These are phyloP conservation scores for Anthopleura sola DNA, from an alignment of 64 coral and sea anemone species.

Conservation along the genomic window DNA sequence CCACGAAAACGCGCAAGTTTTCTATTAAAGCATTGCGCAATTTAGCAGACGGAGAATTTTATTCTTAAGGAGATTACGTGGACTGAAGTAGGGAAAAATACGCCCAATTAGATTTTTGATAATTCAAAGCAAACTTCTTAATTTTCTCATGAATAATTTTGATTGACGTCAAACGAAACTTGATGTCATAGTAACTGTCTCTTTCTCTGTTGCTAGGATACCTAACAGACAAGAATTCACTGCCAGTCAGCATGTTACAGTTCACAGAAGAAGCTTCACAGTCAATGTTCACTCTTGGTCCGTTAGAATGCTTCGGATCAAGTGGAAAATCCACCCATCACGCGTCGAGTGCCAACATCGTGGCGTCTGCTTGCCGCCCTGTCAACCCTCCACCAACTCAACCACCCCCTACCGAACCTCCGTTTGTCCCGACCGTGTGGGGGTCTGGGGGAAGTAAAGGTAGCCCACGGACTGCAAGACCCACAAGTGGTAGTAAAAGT, in stretches of 20 bases:
- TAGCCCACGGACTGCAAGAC: slow-evolving; percentile 6
- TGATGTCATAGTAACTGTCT: too few relatives aligned
- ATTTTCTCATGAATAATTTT: too few relatives aligned
- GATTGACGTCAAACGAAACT: too few relatives aligned
- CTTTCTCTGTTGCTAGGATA: slow-evolving; percentile 49
- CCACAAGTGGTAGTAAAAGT: background rate
- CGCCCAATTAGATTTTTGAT: too few relatives aligned
- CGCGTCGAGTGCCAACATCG: slow-evolving; percentile 44
- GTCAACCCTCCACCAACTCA: slow-evolving; percentile 74
- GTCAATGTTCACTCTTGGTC: slow-evolving; percentile 85
- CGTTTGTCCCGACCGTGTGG: slow-evolving; percentile 16
- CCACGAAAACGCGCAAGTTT: too few relatives aligned
- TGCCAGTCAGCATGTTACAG: slow-evolving; percentile 71
- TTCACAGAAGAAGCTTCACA: slow-evolving; percentile 54
- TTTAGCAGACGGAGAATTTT: too few relatives aligned
- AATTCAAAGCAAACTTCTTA: too few relatives aligned
- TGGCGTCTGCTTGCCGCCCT: slow-evolving; percentile 60
- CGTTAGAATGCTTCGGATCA: slow-evolving; percentile 74
- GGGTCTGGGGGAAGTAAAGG: slow-evolving; percentile 25
- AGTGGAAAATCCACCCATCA: background rate
- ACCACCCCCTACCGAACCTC: slow-evolving; percentile 34
- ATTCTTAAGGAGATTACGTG: too few relatives aligned
- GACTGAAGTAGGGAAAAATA: too few relatives aligned
- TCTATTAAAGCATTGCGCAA: too few relatives aligned
- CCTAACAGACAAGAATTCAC: slow-evolving; percentile 55